Evolutionary conservation across 1,140 invertebrate genomes (phyloP), one percentile per base, ranked within the genome.

Genomic region (Zaprionus ghesquierei): DNA sequence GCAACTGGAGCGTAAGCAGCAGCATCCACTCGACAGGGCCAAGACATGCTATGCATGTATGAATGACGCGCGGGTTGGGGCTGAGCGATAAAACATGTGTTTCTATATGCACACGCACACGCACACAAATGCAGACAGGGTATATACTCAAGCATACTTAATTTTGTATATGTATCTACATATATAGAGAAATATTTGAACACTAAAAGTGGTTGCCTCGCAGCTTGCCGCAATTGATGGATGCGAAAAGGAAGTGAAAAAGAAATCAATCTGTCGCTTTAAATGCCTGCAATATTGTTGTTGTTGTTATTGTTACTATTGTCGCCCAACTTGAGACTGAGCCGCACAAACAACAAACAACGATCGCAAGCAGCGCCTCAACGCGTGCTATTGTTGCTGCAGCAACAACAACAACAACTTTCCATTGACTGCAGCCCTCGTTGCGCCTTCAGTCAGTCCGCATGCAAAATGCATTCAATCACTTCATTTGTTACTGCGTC

Each of bases 401-500:
- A 22, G 44, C 44, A 38, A 29, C 51, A 71, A 58, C 44, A 38
- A 46, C 29, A 65, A 65, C 41, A 61, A 20, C 35, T 69, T 60
- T 62, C 54, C 62, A 50, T 50, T 54, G 54, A 49, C 27, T 44
- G 33, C 3, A 10, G 25, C 22, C 22, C 20, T n/a, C 15, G 22
- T 18, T 6, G 58, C 51, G 12, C n/a, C 33, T 56, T 46, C 65
- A 59, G 50, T 49, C 75, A 58, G n/a, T 63, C 23, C 23, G 12
- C 58, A 66, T 72, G 73, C 69, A 56, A 71, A 71, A 79, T 76
- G 84, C 71, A 89, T 89, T 89, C 84, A 89, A 89, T 89, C 84
- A 89, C 79, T 89, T 89, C 70, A 89, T 84, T 89, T 84, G 79
- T 89, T 89, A 20, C 44, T 82, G 29, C 33, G 59, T 25, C 61